These are phyloP conservation scores for Panurus biarmicus DNA, from an alignment of 2,113 vertebrate genomes.

Conservation along the genomic window DNA sequence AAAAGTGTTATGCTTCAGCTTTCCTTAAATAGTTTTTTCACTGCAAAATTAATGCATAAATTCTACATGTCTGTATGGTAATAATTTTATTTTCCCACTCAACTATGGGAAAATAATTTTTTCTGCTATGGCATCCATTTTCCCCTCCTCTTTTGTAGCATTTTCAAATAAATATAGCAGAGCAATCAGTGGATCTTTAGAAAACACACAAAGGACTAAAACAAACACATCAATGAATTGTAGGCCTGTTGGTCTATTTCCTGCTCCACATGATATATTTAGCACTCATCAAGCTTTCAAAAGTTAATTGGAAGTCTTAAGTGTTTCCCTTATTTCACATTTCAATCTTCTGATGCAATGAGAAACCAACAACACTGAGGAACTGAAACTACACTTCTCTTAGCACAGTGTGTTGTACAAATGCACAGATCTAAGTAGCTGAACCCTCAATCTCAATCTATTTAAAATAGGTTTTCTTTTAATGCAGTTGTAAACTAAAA, in stretches of 20 bases:
- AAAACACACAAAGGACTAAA: constrained; percentile 41
- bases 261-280: constrained; percentile 23
- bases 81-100: not conserved
- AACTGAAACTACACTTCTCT: not conserved
- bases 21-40: not conserved
- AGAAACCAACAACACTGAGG: not conserved
- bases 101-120: not conserved
- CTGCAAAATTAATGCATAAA: not conserved
- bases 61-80: not conserved
- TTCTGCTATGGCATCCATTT: not conserved
- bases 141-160: not conserved
- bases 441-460: not conserved
- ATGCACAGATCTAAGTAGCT: not conserved
- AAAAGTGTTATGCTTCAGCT: not conserved
- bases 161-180: constrained; percentile 6
- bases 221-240: not conserved
- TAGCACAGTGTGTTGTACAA: not conserved
- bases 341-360: constrained; percentile 24
- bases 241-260: constrained; percentile 9
- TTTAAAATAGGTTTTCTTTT: not conserved
- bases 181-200: constrained; percentile 30
- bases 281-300: constrained; percentile 22
- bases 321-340: constrained; percentile 3
- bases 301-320: constrained; percentile 39
- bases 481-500: not conserved